Conservation (phyloP, 2,888 invertebrate species). For the Hermaeophaga mercurialis region DNA sequence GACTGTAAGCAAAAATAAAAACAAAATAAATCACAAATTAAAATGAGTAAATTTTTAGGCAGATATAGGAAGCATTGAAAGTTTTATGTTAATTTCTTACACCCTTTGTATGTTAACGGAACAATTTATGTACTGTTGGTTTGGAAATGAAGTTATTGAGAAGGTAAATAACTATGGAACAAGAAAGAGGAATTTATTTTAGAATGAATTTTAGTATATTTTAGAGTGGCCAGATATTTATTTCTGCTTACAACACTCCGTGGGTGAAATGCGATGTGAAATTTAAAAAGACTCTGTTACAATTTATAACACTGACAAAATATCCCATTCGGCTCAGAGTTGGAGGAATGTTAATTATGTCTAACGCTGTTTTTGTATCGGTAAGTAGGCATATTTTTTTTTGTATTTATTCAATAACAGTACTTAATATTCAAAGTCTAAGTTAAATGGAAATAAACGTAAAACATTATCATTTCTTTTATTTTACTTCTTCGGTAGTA, state of each 20-base stretch:
- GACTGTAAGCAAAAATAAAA: constrained; percentile 16
- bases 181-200: too few relatives aligned
- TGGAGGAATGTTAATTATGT: constrained; percentile 19
- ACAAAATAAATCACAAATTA: neutral
- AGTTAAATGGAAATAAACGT: neutral
- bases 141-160: constrained; percentile 34
- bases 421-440: neutral
- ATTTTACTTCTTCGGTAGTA: too few relatives aligned
- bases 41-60: constrained; percentile 15
- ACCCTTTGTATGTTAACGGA: constrained; percentile 32
- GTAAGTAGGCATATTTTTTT: constrained; percentile 8
- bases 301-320: constrained; percentile 24
- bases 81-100: constrained; percentile 23
- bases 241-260: constrained; percentile 23
- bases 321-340: constrained; percentile 18
- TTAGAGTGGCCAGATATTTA: constrained; percentile 23
- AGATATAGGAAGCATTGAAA: constrained; percentile 19
- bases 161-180: constrained; percentile 25
- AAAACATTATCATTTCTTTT: too few relatives aligned
- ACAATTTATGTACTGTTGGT: constrained; percentile 36
- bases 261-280: constrained; percentile 26
- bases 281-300: constrained; percentile 22
- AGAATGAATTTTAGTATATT: too few relatives aligned
- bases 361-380: constrained; percentile 22
- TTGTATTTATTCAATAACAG: neutral